Percentiles rank a stretch among this genome's conserved stretches.
Evolutionary conservation across 1,140 invertebrate genomes (phyloP).

Genomic region (Adoxophyes honmai): DNA sequence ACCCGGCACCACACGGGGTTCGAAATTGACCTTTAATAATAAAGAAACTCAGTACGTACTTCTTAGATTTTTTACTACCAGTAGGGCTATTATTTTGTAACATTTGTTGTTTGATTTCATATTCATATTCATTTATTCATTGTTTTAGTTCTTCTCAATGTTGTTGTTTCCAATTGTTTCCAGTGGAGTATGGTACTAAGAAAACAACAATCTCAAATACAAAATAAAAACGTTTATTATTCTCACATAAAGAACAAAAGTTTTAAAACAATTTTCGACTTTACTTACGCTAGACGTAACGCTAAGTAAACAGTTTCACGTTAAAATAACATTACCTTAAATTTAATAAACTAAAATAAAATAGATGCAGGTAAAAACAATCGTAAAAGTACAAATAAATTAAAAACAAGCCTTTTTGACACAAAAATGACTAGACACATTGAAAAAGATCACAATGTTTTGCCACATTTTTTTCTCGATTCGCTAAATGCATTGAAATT

Average conservation of each 20-base stretch:
- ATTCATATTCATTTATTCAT: no score
- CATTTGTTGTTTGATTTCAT: no score
- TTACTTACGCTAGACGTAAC: conserved; percentile 23
- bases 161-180: no score
- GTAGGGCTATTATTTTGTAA: no score
- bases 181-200: no score
- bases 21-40: no score
- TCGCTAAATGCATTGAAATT: conserved; percentile 20
- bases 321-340: conserved; percentile 34
- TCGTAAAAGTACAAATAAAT: not conserved
- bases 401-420: not conserved
- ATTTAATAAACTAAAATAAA: conserved; percentile 19
- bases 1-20: no score
- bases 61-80: no score
- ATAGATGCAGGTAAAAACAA: conserved; percentile 26
- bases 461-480: conserved; percentile 17
- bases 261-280: conserved; percentile 27
- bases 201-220: conserved; percentile 37
- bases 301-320: conserved; percentile 22
- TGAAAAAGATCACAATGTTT: conserved; percentile 12
- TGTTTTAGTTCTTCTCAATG: no score
- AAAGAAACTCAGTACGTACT: no score
- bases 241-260: conserved; percentile 25
- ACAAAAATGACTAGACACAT: conserved; percentile 10
- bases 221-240: conserved; percentile 44